Evolutionary conservation across 2,888 invertebrate species (phyloP), one percentile per base, ranked within the genome.

Genomic region (Zaprionus obscuricornis): DNA sequence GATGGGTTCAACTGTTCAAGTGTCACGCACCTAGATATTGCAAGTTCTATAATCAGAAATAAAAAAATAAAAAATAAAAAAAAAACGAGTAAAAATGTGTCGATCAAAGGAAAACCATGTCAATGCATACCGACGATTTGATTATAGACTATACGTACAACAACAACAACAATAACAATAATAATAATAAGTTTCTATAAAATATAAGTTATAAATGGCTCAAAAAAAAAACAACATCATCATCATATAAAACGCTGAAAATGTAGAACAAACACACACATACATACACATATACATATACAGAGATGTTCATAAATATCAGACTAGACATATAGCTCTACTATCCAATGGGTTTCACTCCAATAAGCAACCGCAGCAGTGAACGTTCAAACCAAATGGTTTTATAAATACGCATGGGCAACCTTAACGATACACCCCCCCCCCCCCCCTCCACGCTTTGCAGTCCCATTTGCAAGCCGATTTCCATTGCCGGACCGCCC

Each of bases 281-380:
- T n/a, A n/a, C n/a, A n/a, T n/a, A n/a, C n/a, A n/a, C n/a, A n/a
- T n/a, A n/a, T n/a, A n/a, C n/a, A n/a, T n/a, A n/a, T n/a, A n/a
- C n/a, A n/a, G n/a, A n/a, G n/a, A n/a, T n/a, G n/a, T n/a, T n/a
- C n/a, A n/a, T n/a, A 33, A 27, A 13, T 22, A 39, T 11, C 13
- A 31, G 14, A 54, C 49, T 59, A 39, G 39, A 8, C 34, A 22
- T 17, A 6, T n/a, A n/a, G n/a, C n/a, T n/a, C 37, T 13, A 47
- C 37, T 27, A 51, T 16, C 67, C 59, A 58, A 26, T 31, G 51
- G 45, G 50, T 70, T 68, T 11, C 49, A 66, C 66, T 70, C 55
- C 68, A 68, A 45, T 70, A 70, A 68, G 17, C 68, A 42, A n/a
- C n/a, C n/a, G n/a, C 26, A 31, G 45, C 11, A 49, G 42, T 43